Percentiles rank a stretch among this genome's conserved stretches.
These are phyloP conservation scores for Palythoa caribaeorum DNA, from an alignment of 92 coral and sea anemone genomes.

Conservation along the genomic window DNA sequence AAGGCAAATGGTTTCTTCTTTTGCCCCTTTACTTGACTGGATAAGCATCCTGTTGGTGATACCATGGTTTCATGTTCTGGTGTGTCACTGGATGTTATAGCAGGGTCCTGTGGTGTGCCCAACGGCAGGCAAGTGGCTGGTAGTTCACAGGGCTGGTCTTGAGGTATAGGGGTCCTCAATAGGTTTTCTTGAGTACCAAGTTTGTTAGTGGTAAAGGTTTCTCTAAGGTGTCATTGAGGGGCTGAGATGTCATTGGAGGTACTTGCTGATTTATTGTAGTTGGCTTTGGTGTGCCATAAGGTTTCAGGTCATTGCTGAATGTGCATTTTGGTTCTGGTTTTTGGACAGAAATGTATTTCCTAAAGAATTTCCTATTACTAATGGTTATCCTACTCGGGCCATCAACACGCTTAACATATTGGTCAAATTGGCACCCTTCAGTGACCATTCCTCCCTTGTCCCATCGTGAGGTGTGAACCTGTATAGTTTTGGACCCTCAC, in stretches of 20 bases:
- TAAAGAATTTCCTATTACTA: slow-evolving; percentile 49
- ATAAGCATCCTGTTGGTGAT: background rate
- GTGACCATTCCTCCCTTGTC: slow-evolving; percentile 52
- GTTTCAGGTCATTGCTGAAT: slow-evolving; percentile 29
- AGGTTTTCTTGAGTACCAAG: background rate
- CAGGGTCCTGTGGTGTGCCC: background rate
- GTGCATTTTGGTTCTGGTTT: slow-evolving; percentile 32
- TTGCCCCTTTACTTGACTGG: background rate
- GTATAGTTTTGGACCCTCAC: slow-evolving; percentile 54
- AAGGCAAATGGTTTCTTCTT: background rate
- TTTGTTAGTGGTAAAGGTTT: background rate
- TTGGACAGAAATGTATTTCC: slow-evolving; percentile 22
- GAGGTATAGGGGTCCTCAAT: background rate
- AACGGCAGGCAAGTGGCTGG: background rate
- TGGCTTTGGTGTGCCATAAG: background rate
- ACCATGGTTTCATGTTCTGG: background rate
- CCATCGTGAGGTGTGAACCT: slow-evolving; percentile 55
- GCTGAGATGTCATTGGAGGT: background rate
- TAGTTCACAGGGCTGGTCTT: background rate
- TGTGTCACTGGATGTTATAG: background rate
- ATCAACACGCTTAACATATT: slow-evolving; percentile 52
- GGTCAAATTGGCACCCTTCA: slow-evolving; percentile 59
- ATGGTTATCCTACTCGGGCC: slow-evolving; percentile 54
- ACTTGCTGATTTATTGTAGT: background rate
- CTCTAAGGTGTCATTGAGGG: background rate